phyloP scores from a whole-genome alignment of 2,888 invertebrate species.

The Elmis aenea region DNA sequence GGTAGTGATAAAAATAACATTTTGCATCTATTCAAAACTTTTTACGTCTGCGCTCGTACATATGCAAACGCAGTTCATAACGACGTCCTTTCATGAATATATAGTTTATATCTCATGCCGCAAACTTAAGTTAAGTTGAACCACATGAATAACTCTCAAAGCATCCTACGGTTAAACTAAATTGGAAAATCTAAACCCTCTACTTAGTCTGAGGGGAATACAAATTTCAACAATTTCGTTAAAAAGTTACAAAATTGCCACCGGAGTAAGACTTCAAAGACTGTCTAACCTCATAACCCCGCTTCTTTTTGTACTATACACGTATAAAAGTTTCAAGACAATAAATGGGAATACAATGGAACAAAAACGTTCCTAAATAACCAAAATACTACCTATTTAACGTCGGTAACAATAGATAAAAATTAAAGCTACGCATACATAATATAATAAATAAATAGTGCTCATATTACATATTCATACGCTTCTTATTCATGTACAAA shows the following conservation, averaged over 20 bases:
- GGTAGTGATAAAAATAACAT: too few species aligned
- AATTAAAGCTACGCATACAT: too few species aligned
- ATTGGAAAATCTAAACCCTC: slow-evolving; percentile 39
- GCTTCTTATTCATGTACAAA: too few species aligned
- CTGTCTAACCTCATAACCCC: slow-evolving; percentile 12
- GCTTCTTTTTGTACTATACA: slow-evolving; percentile 22
- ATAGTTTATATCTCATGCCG: slow-evolving; percentile 23
- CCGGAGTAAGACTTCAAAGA: slow-evolving; percentile 29
- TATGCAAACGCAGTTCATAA: slow-evolving; percentile 11
- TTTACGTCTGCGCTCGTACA: too few species aligned
- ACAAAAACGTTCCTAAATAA: too few species aligned
- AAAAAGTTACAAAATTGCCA: slow-evolving; percentile 40
- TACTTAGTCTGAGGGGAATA: slow-evolving; percentile 38
- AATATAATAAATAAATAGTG: too few species aligned
- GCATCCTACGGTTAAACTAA: slow-evolving; percentile 34
- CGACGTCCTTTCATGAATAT: slow-evolving; percentile 23
- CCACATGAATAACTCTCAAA: slow-evolving; percentile 26
- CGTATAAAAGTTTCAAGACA: slow-evolving; percentile 31
- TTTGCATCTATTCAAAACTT: too few species aligned
- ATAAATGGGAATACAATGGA: too few species aligned
- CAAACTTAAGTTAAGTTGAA: slow-evolving; percentile 22
- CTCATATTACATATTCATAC: too few species aligned
- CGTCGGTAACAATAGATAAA: too few species aligned
- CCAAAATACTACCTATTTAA: too few species aligned
- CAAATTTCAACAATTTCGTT: slow-evolving; percentile 42